A percentile compares a stretch with the other conserved stretches of the same genome.
Conservation (phyloP, 2,113 vertebrate genomes). For the Macrotus californicus region DNA sequence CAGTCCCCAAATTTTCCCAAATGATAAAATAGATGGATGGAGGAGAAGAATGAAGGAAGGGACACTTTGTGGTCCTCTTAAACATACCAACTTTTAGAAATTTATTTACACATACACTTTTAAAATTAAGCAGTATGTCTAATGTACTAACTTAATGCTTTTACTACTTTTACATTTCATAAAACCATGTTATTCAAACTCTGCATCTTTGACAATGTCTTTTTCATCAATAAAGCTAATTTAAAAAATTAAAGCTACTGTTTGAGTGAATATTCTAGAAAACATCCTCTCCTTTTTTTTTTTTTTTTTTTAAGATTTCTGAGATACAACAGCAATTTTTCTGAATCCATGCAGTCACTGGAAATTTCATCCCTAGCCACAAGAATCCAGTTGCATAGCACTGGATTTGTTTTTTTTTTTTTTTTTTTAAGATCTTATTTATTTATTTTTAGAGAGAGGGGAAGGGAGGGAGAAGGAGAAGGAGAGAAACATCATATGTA, state of each 20-base stretch:
- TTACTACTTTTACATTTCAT: not conserved
- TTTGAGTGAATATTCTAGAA: not conserved
- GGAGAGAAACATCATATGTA: too few species aligned
- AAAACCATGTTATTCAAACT: constrained; percentile 19
- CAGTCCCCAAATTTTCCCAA: not conserved
- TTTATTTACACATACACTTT: not conserved
- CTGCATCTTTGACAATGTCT: not conserved
- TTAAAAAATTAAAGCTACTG: not conserved
- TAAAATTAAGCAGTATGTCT: constrained; percentile 22
- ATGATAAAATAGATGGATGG: not conserved
- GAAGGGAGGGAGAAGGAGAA: too few species aligned
- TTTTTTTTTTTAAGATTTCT: not conserved
- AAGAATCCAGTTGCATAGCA: not conserved
- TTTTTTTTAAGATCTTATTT: too few species aligned
- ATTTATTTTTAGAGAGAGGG: too few species aligned
- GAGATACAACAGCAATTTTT: not conserved
- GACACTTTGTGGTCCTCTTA: not conserved
- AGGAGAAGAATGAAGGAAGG: not conserved
- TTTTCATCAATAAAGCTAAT: constrained; percentile 22
- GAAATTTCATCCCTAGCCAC: not conserved
- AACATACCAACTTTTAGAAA: not conserved
- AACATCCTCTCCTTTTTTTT: not conserved
- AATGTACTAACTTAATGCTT: constrained; percentile 13
- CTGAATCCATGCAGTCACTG: not conserved
- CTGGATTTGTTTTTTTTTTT: not conserved